Conservation (phyloP, 2,888 invertebrate genomes). For the Salticus scenicus region DNA sequence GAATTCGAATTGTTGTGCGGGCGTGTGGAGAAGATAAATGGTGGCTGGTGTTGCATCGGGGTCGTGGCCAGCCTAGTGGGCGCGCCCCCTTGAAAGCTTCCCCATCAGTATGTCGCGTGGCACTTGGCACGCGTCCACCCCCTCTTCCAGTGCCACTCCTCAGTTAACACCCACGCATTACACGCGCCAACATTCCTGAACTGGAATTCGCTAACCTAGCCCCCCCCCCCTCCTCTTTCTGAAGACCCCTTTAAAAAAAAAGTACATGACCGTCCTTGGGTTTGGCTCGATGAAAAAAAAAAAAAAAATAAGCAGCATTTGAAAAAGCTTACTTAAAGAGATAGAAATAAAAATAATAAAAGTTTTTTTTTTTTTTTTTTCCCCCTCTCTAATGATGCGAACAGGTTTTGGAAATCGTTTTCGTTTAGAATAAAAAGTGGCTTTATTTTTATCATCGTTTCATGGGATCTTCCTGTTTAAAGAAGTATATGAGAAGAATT, state of each 20-base stretch:
- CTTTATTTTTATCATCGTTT: no score
- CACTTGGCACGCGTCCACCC: constrained; percentile 31
- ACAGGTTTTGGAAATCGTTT: no score
- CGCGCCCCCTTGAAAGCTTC: constrained; percentile 20
- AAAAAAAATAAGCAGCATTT: no score
- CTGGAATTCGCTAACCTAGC: neutral
- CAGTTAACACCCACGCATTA: constrained; percentile 39
- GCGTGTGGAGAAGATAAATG: constrained; percentile 16
- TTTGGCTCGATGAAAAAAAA: no score
- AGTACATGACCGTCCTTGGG: constrained; percentile 52
- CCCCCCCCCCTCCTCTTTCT: neutral
- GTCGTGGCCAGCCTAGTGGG: constrained; percentile 38
- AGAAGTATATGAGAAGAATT: no score
- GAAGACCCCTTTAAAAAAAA: constrained; percentile 9
- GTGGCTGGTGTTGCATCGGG: constrained; percentile 3
- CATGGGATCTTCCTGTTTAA: no score
- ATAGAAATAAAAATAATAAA: no score
- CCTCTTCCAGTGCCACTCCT: constrained; percentile 35
- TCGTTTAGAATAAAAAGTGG: no score
- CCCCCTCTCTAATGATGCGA: no score
- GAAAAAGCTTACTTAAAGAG: no score
- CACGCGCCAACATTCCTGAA: constrained; percentile 26
- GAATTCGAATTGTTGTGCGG: neutral
- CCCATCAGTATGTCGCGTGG: constrained; percentile 41
- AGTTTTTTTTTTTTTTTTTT: no score